Evolutionary conservation across 1,140 invertebrate species (phyloP), one percentile per base, ranked within the genome.

Genomic region (Dinothrombium tinctorium): DNA sequence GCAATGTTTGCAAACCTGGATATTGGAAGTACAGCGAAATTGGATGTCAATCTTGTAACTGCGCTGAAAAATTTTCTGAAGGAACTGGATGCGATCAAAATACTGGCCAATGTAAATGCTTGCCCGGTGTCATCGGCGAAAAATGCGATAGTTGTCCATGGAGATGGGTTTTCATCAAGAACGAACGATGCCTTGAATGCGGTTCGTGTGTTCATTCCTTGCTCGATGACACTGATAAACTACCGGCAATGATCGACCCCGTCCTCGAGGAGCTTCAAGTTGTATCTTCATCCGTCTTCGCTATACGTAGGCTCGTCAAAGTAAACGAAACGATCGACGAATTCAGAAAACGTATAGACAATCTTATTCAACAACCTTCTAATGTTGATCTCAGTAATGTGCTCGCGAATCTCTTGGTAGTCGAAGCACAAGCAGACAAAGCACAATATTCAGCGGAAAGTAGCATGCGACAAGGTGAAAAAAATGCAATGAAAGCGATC

Each of bases 81-180:
- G 84, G 82, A 1, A 73, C 80, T 14, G 81, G 80, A 15, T 94
- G 86, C 51, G 79, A 90, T 56, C 67, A 74, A 0, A 51, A 65
- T 8, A 90, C 76, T 2, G 92, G 92, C 0, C 78, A 87, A 47
- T 99, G 92, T 56, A 71, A 78, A 40, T 99, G 92, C 62, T 59
- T 96, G 19, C 82, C 80, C 0, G 89, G 87, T 12, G 90, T 95
- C 0, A 73, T 87, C 29, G 92, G 92, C 1, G 75, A 82, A 51
- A 84, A 83, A 53, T 98, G 92, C 58, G 84, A 95, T 49, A 70
- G 74, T 4, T 99, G 92, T 59, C 81, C 84, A 0, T 66, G 76
- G 49, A 68, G 86, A 50, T 84, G 73, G 71, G 69, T 75, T 0
- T 62, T 76, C 44, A 67, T 76, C 8, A 67, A 69, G 28, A 66